Evolutionary conservation across 2,888 invertebrate species (phyloP).

Genomic region (Fragum fragum): DNA sequence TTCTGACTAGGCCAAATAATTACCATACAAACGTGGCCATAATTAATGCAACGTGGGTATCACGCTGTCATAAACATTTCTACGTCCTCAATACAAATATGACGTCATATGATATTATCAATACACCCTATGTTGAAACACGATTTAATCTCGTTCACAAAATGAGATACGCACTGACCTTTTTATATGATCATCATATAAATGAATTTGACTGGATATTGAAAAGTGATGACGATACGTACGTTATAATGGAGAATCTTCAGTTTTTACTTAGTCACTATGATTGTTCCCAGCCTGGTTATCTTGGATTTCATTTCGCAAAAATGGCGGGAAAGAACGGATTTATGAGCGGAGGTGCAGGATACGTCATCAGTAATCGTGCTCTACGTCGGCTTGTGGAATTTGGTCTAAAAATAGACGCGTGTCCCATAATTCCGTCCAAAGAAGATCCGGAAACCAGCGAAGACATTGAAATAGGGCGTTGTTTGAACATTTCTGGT

Average conservation of each 20-base stretch:
- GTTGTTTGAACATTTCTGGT: conserved; percentile 90
- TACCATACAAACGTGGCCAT: conserved; percentile 95
- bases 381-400: conserved; percentile 93
- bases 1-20: conserved; percentile 96
- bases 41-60: conserved; percentile 98
- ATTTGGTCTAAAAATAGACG: conserved; percentile 89
- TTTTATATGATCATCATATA: conserved; percentile 93
- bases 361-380: conserved; percentile 95
- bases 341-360: conserved; percentile 87
- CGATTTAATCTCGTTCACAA: conserved; percentile 94
- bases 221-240: conserved; percentile 99
- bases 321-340: conserved; percentile 80
- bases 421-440: conserved; percentile 86
- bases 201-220: conserved; percentile 98
- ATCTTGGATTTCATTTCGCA: conserved; percentile 89
- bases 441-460: conserved; percentile 90
- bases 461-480: conserved; percentile 96
- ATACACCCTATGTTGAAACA: conserved; percentile 23
- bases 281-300: conserved; percentile 92
- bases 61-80: conserved; percentile 89
- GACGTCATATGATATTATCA: conserved; percentile 89
- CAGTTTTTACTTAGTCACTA: conserved; percentile 94
- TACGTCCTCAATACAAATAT: conserved; percentile 85
- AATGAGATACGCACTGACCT: conserved; percentile 96
- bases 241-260: conserved; percentile 97